These are phyloP conservation scores for Sinocyclocheilus grahami DNA, from an alignment of 2,113 vertebrate species.

Conservation along the genomic window DNA sequence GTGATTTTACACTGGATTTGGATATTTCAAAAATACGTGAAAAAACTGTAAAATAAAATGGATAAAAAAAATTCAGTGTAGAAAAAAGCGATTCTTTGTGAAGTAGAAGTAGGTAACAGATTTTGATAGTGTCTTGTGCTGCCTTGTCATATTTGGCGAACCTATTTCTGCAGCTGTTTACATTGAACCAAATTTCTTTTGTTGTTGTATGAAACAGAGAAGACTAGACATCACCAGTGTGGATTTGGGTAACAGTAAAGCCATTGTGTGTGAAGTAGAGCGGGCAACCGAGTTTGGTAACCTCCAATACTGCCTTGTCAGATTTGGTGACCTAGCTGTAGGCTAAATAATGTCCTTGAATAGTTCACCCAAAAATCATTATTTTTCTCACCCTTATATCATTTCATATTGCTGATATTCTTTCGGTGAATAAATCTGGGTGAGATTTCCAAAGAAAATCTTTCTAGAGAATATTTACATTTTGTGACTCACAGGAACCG, in stretches of 20 bases:
- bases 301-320: too few relatives aligned
- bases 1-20: too few relatives aligned
- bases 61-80: too few relatives aligned
- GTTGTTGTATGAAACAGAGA: neutral
- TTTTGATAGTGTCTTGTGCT: too few relatives aligned
- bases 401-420: neutral
- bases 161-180: neutral
- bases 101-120: too few relatives aligned
- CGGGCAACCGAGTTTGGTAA: too few relatives aligned
- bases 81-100: too few relatives aligned
- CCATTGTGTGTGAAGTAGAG: neutral
- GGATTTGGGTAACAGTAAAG: neutral
- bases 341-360: too few relatives aligned
- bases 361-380: neutral
- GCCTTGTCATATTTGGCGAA: neutral
- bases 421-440: neutral
- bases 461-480: neutral
- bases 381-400: neutral
- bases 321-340: too few relatives aligned
- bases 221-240: neutral
- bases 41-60: too few relatives aligned
- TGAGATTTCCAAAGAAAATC: neutral
- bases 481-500: constrained; percentile 26
- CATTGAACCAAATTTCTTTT: neutral
- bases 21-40: too few relatives aligned